Evolutionary conservation across 2,113 vertebrate genomes (phyloP).

Genomic region (Gulo gulo): DNA sequence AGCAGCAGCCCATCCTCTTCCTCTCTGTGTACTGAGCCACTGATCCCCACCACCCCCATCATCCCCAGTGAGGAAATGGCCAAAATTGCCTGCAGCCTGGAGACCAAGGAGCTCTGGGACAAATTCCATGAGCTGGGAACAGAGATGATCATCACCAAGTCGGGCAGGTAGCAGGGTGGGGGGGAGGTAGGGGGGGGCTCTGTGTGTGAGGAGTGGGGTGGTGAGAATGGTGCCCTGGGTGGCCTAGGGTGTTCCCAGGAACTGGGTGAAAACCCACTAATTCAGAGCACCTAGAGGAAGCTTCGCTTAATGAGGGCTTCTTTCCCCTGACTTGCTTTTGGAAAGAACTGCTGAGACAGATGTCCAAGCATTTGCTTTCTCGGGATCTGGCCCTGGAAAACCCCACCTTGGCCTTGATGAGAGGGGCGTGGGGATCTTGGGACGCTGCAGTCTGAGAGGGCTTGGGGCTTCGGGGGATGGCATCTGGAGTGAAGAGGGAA

Average conservation of each 20-base stretch:
- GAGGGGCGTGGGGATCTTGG: neutral
- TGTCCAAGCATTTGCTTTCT: neutral
- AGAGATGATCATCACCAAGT: conserved; percentile 99
- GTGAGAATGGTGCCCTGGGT: neutral
- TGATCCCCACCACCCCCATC: conserved; percentile 94
- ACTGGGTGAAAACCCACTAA: neutral
- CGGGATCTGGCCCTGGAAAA: rapidly evolving
- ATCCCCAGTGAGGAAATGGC: conserved; percentile 98
- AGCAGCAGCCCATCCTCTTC: conserved; percentile 85
- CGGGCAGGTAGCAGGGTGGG: conserved; percentile 87
- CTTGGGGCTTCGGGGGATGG: rapidly evolving
- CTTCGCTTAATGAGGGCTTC: too few relatives aligned
- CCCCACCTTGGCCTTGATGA: neutral
- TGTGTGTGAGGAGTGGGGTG: rapidly evolving
- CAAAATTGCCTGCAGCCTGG: conserved; percentile 96
- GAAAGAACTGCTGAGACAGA: neutral
- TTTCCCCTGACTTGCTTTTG: neutral
- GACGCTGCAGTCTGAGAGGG: neutral
- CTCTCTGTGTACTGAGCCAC: conserved; percentile 92
- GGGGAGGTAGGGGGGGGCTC: neutral
- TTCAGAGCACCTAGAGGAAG: neutral
- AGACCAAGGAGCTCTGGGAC: conserved; percentile 99
- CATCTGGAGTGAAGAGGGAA: neutral
- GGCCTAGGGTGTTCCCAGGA: neutral
- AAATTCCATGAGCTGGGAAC: conserved; percentile 99